phyloP scores from a whole-genome alignment of 2,888 invertebrate species.

The Eledone cirrhosa region DNA sequence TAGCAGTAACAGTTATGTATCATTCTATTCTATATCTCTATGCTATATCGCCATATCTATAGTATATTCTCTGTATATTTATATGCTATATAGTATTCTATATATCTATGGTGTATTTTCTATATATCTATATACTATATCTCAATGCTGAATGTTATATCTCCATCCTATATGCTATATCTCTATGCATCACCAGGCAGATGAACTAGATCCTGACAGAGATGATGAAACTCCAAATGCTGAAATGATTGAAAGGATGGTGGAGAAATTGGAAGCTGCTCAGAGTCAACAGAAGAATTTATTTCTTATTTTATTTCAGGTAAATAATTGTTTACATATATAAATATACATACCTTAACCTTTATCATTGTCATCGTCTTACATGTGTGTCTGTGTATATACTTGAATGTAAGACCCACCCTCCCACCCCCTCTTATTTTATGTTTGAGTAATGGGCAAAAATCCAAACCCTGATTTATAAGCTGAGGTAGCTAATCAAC shows the following conservation, averaged over 20 bases:
- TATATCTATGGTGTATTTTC: too few relatives aligned
- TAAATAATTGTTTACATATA: constrained; percentile 45
- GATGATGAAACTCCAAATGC: constrained; percentile 73
- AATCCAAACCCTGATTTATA: neutral
- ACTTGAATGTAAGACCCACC: neutral
- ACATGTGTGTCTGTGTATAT: neutral
- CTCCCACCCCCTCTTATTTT: neutral
- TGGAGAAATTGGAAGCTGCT: constrained; percentile 91
- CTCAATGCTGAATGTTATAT: too few relatives aligned
- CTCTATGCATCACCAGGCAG: constrained; percentile 36
- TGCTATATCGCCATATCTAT: too few relatives aligned
- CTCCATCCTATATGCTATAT: too few relatives aligned
- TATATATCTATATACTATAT: too few relatives aligned
- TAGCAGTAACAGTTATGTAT: too few relatives aligned
- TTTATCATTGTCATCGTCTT: too few relatives aligned
- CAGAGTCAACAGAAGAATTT: constrained; percentile 96
- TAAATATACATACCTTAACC: too few relatives aligned
- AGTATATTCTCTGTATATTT: too few relatives aligned
- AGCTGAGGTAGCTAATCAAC: too few relatives aligned
- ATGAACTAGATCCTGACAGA: constrained; percentile 57
- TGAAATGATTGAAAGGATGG: constrained; percentile 93
- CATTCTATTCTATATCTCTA: too few relatives aligned
- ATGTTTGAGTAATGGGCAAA: neutral
- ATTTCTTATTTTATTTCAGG: constrained; percentile 95
- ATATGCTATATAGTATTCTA: too few relatives aligned